Evolutionary conservation across 2,888 invertebrate species (phyloP).

Genomic region (Acleris sparsana): DNA sequence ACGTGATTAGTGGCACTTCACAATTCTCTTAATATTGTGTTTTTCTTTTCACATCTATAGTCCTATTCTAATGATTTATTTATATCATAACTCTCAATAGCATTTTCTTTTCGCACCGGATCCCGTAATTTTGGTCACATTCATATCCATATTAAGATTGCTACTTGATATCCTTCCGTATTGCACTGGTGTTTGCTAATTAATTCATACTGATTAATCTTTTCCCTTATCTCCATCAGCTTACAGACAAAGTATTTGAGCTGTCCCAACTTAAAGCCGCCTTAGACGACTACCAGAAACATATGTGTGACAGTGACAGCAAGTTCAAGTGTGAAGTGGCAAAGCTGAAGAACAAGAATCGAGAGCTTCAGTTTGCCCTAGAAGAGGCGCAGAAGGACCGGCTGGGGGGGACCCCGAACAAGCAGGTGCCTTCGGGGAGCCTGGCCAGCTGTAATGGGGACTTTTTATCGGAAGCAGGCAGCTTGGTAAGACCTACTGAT

Average conservation of each 20-base stretch:
- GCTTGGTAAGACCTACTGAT: conserved; percentile 77
- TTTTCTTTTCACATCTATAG: no score
- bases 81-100: no score
- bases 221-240: conserved; percentile 65
- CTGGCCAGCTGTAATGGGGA: conserved; percentile 80
- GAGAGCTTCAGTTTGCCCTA: conserved; percentile 72
- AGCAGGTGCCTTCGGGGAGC: conserved; percentile 67
- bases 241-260: conserved; percentile 90
- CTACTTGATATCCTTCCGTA: no score
- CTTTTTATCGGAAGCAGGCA: conserved; percentile 82
- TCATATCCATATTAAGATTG: no score
- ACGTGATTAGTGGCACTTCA: no score
- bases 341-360: conserved; percentile 83
- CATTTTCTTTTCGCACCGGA: no score
- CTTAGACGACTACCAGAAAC: conserved; percentile 87
- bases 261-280: conserved; percentile 86
- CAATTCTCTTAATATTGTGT: no score
- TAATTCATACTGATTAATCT: neutral
- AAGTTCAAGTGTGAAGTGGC: conserved; percentile 84
- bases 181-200: neutral
- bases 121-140: no score
- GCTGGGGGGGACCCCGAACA: conserved; percentile 63
- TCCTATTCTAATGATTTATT: no score
- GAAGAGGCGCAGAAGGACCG: conserved; percentile 75
- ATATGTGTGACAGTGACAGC: conserved; percentile 85